phyloP scores from a whole-genome alignment of 2,113 vertebrate genomes.

The Cichladusa arquata region DNA sequence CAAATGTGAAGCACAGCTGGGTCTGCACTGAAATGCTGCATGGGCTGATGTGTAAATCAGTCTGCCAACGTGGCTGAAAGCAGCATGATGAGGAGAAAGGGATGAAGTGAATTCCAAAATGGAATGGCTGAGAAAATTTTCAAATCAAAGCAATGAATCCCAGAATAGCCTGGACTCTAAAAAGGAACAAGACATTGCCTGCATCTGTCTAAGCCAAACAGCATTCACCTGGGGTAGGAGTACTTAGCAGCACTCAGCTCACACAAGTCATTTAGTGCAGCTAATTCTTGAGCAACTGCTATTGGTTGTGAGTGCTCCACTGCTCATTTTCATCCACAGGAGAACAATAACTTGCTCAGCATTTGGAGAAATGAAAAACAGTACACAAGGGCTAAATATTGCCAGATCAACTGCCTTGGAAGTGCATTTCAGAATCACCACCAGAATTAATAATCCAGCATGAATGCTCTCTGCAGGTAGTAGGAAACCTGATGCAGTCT shows the following conservation, averaged over 20 bases:
- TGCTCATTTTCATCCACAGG: background rate
- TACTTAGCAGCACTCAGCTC: background rate
- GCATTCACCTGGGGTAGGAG: background rate
- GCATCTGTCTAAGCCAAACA: background rate
- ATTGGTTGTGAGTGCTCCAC: background rate
- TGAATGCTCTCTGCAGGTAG: background rate
- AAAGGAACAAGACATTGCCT: background rate
- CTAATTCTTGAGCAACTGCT: background rate
- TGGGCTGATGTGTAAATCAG: background rate
- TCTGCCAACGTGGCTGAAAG: background rate
- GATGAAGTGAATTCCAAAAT: background rate
- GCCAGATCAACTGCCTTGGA: background rate
- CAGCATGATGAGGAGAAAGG: background rate
- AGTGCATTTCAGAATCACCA: background rate
- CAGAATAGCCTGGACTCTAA: background rate
- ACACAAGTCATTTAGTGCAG: background rate
- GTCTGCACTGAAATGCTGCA: background rate
- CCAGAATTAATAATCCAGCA: background rate
- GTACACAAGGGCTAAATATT: background rate
- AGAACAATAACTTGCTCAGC: background rate
- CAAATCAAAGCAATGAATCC: background rate
- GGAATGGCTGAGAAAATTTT: background rate
- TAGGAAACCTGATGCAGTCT: background rate
- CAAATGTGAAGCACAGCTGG: background rate
- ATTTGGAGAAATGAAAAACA: background rate